phyloP scores from a whole-genome alignment of 2,888 invertebrate genomes.

The Macroteleia sp. region DNA sequence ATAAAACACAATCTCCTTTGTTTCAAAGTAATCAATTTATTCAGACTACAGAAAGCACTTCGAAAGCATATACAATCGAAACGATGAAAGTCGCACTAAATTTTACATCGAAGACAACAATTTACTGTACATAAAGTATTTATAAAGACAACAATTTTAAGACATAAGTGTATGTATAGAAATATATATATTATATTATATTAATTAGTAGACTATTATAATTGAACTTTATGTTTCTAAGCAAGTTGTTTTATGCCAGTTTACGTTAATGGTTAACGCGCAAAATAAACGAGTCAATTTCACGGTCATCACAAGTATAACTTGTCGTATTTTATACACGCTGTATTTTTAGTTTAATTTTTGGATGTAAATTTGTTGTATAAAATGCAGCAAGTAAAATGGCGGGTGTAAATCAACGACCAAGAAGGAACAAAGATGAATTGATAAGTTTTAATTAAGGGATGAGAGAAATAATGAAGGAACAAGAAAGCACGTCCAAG shows the following conservation, averaged over 20 bases:
- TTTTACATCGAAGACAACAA: conserved; percentile 57
- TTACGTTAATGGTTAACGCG: conserved; percentile 15
- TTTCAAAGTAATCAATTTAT: too few relatives aligned
- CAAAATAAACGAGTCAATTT: conserved; percentile 30
- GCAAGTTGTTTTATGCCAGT: conserved; percentile 1
- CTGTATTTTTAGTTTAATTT: conserved; percentile 9
- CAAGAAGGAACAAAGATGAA: too few relatives aligned
- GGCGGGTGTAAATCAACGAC: too few relatives aligned
- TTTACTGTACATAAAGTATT: conserved; percentile 44
- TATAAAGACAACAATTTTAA: conserved; percentile 4
- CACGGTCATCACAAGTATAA: conserved; percentile 5
- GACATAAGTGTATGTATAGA: background rate
- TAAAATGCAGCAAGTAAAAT: too few relatives aligned
- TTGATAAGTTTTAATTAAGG: background rate
- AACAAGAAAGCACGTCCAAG: conserved; percentile 35
- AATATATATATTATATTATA: conserved; percentile 16
- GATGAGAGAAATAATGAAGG: background rate
- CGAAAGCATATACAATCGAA: conserved; percentile 28
- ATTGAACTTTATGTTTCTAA: conserved; percentile 27
- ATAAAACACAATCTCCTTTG: too few relatives aligned
- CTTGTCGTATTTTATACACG: conserved; percentile 28
- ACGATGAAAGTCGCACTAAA: conserved; percentile 55
- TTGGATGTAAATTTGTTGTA: conserved; percentile 28
- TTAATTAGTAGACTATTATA: too few relatives aligned
- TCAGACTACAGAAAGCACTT: too few relatives aligned